Conservation (phyloP, 2,113 vertebrate genomes). For the Stigmatopora argus region DNA sequence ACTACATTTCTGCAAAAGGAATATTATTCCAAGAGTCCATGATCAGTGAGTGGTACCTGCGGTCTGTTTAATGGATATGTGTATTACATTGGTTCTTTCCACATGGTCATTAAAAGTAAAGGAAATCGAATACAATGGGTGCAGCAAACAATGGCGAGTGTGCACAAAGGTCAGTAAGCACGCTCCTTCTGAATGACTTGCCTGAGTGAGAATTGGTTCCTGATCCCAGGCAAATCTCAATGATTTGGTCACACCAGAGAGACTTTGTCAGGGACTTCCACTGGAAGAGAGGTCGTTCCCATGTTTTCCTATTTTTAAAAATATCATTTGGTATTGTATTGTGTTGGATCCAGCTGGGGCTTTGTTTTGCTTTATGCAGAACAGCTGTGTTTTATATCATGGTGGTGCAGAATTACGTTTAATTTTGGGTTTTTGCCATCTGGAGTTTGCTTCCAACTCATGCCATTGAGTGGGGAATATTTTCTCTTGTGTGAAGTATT, state of each 20-base stretch:
- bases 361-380: slow-evolving; percentile 37
- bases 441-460: not conserved
- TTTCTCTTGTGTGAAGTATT: not conserved
- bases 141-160: slow-evolving; percentile 44
- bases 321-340: slow-evolving; percentile 44
- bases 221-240: slow-evolving; percentile 22
- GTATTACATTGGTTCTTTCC: slow-evolving; percentile 34
- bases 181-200: slow-evolving; percentile 16
- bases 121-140: slow-evolving; percentile 62
- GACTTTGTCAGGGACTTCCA: slow-evolving; percentile 25
- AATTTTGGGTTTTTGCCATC: slow-evolving; percentile 13
- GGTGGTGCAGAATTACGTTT: slow-evolving; percentile 11
- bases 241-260: slow-evolving; percentile 27
- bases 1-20: not conserved
- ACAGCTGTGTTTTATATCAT: slow-evolving; percentile 58
- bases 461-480: not conserved
- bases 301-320: slow-evolving; percentile 51
- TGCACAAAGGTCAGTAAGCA: slow-evolving; percentile 28
- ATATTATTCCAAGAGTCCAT: not conserved
- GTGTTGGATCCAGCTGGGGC: slow-evolving; percentile 49
- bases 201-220: slow-evolving; percentile 13
- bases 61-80: slow-evolving; percentile 10
- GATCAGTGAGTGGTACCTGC: slow-evolving; percentile 1
- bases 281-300: slow-evolving; percentile 49
- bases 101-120: slow-evolving; percentile 30